Conservation (phyloP, 2,888 invertebrate genomes). For the Mesochorus sp. region DNA sequence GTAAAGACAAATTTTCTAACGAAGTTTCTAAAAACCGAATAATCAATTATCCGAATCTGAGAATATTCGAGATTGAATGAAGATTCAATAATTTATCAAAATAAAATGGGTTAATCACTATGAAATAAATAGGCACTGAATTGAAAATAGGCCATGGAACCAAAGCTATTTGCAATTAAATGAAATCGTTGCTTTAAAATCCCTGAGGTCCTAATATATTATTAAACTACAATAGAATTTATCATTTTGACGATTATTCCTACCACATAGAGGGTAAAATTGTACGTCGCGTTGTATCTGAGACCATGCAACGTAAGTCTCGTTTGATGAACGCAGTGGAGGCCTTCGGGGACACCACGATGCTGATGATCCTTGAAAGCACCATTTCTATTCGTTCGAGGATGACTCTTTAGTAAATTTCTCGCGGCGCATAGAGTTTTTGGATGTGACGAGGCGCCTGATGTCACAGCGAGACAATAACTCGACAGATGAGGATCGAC, state of each 20-base stretch:
- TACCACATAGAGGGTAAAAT: slow-evolving; percentile 80
- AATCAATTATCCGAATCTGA: no score
- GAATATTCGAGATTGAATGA: no score
- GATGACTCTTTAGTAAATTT: slow-evolving; percentile 74
- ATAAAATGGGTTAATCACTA: no score
- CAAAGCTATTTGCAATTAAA: no score
- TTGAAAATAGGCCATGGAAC: no score
- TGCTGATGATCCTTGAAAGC: slow-evolving; percentile 70
- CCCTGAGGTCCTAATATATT: not conserved
- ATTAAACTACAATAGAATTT: not conserved
- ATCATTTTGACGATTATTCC: not conserved
- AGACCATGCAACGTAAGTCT: slow-evolving; percentile 79
- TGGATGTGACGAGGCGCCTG: slow-evolving; percentile 76
- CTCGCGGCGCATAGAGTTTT: slow-evolving; percentile 79
- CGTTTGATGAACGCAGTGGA: slow-evolving; percentile 78
- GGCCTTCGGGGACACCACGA: slow-evolving; percentile 76
- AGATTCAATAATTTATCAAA: no score
- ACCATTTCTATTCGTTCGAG: slow-evolving; percentile 58
- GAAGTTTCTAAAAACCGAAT: no score
- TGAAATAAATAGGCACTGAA: no score
- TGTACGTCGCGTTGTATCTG: slow-evolving; percentile 80
- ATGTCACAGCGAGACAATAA: slow-evolving; percentile 80
- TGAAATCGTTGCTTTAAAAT: no score
- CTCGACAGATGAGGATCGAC: slow-evolving; percentile 77
- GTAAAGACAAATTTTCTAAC: no score